Conservation (phyloP, 2,113 vertebrate species). For the Chaetops frenatus region DNA sequence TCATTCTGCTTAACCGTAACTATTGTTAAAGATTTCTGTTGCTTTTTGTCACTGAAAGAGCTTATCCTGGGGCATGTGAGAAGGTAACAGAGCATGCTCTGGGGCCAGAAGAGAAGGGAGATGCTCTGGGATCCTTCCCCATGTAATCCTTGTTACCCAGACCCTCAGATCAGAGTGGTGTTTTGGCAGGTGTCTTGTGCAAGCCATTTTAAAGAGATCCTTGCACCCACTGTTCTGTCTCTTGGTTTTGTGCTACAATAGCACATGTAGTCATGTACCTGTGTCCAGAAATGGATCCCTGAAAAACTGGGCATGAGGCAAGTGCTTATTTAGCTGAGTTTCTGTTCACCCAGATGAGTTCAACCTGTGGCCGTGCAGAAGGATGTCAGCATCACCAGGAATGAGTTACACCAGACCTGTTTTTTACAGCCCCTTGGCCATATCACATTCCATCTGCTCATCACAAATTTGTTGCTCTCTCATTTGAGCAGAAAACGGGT, state of each 20-base stretch:
- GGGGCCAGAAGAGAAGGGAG: background rate
- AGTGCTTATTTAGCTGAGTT: background rate
- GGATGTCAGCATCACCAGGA: background rate
- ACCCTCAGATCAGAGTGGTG: background rate
- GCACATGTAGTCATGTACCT: rapidly evolving
- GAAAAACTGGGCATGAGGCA: background rate
- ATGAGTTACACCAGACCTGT: rapidly evolving
- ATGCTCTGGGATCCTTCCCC: rapidly evolving
- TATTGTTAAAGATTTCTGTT: background rate
- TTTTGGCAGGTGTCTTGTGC: rapidly evolving
- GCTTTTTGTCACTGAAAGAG: background rate
- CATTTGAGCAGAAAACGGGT: background rate
- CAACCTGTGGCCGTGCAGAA: background rate
- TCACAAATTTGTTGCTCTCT: background rate
- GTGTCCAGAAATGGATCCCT: background rate
- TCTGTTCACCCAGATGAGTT: background rate
- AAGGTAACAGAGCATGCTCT: background rate
- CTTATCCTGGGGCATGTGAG: background rate
- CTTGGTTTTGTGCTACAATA: background rate
- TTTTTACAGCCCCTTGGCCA: background rate
- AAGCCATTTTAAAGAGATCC: background rate
- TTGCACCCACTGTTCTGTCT: background rate
- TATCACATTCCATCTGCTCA: background rate
- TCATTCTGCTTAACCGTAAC: background rate
- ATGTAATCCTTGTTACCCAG: background rate